Conservation (phyloP, 2,888 invertebrate genomes). For the Acanthosepion lycidas region DNA sequence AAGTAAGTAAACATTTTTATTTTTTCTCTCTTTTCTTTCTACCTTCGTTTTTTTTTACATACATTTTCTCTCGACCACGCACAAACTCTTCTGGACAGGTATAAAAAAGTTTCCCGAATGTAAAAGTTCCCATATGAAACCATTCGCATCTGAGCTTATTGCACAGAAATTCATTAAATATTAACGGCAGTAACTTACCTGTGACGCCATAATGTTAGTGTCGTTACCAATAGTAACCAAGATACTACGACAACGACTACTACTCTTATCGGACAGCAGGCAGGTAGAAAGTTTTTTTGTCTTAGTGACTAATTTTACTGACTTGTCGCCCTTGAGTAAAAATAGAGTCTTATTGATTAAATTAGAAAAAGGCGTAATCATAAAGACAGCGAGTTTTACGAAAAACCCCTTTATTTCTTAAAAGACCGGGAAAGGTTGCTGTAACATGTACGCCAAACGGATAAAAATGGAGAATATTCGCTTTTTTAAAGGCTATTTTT, state of each 20-base stretch:
- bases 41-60: too few relatives aligned
- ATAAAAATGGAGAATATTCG: too few relatives aligned
- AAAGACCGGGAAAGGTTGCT: too few relatives aligned
- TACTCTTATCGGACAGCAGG: not conserved
- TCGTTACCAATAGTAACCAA: not conserved
- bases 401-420: too few relatives aligned
- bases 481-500: too few relatives aligned
- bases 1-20: too few relatives aligned
- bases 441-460: too few relatives aligned
- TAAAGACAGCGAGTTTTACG: too few relatives aligned
- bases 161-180: not conserved
- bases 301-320: not conserved
- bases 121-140: not conserved
- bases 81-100: not conserved
- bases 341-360: too few relatives aligned
- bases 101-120: not conserved
- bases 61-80: not conserved
- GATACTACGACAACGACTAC: not conserved
- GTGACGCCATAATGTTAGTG: not conserved
- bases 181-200: not conserved
- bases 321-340: not conserved
- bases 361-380: too few relatives aligned
- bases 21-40: too few relatives aligned
- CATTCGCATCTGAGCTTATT: not conserved
- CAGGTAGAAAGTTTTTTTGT: not conserved